These are phyloP conservation scores for Dryas iulia DNA, from an alignment of 1,140 invertebrate species.

Conservation along the genomic window DNA sequence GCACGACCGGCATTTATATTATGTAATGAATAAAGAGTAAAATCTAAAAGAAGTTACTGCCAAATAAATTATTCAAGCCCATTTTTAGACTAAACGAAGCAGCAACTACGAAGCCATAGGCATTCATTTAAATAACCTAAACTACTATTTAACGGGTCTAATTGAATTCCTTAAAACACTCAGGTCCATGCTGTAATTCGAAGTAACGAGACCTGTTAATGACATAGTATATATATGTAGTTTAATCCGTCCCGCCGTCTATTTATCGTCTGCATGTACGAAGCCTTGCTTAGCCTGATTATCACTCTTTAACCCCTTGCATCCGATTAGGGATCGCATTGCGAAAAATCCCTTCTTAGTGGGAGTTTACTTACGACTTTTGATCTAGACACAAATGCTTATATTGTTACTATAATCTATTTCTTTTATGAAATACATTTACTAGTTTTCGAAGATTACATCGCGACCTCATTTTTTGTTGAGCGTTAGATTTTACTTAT, in stretches of 20 bases:
- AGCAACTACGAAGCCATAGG: not conserved
- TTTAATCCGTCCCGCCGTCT: conserved; percentile 23
- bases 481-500: not conserved
- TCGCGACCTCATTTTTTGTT: not conserved
- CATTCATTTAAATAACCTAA: not conserved
- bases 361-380: conserved; percentile 28
- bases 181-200: not conserved
- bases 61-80: too few relatives aligned
- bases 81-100: not conserved
- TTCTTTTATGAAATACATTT: not conserved
- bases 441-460: not conserved
- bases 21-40: too few relatives aligned
- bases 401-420: not conserved
- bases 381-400: conserved; percentile 5
- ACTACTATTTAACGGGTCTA: too few relatives aligned
- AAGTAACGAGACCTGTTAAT: not conserved
- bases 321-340: conserved; percentile 35
- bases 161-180: not conserved
- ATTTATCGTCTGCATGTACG: conserved; percentile 28
- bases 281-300: conserved; percentile 36
- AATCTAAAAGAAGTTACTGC: too few relatives aligned
- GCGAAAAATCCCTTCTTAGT: conserved; percentile 33
- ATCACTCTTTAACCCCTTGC: conserved; percentile 34
- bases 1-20: too few relatives aligned
- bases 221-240: not conserved